These are phyloP conservation scores for Eciton burchellii DNA, from an alignment of 1,140 invertebrate species.

Conservation along the genomic window DNA sequence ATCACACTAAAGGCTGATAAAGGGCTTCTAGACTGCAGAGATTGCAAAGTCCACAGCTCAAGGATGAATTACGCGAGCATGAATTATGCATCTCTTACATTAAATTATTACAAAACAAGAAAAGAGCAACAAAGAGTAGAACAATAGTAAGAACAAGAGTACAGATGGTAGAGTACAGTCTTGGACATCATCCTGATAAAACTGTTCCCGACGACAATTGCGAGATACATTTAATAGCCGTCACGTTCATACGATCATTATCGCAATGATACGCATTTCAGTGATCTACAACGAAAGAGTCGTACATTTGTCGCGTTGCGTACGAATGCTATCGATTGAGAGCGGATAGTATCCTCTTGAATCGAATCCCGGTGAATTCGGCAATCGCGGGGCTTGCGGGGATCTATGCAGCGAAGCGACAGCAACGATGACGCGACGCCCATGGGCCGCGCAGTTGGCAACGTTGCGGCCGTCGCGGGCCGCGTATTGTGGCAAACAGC, in stretches of 20 bases:
- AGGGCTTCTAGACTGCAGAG: no score
- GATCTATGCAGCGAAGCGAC: neutral
- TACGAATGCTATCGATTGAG: neutral
- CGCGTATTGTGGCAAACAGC: constrained; percentile 7
- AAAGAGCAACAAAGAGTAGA: no score
- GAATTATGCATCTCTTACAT: neutral
- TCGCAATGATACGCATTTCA: neutral
- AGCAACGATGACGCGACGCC: constrained; percentile 22
- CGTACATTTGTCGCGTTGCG: neutral
- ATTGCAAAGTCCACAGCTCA: no score
- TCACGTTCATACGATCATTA: neutral
- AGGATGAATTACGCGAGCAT: no score
- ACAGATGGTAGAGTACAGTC: neutral
- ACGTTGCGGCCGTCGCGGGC: constrained; percentile 64
- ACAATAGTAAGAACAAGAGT: neutral
- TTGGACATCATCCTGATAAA: neutral
- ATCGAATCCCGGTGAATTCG: constrained; percentile 50
- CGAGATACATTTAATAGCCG: neutral
- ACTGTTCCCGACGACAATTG: neutral
- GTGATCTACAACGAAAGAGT: neutral
- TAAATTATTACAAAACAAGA: neutral
- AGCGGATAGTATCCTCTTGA: constrained; percentile 25
- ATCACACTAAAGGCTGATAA: no score
- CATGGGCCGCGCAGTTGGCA: constrained; percentile 70
- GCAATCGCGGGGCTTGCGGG: neutral